Percentiles rank a stretch among this genome's conserved stretches.
Evolutionary conservation across 2,888 invertebrate genomes (phyloP).

Genomic region (Brachyopa scutellaris): DNA sequence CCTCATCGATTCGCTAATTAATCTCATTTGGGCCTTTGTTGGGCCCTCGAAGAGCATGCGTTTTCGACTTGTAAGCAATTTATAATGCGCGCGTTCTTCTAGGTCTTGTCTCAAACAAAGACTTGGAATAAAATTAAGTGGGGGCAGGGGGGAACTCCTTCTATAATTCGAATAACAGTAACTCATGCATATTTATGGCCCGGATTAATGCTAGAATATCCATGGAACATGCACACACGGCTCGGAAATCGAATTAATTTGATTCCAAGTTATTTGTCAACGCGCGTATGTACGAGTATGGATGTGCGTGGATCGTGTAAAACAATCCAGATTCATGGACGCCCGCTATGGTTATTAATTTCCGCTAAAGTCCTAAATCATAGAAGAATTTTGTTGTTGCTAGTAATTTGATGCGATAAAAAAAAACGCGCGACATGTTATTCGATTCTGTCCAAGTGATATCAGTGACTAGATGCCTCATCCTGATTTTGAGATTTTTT

Average conservation of each 20-base stretch:
- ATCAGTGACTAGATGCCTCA: conserved; percentile 2
- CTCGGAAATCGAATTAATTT: conserved; percentile 26
- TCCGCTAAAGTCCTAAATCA: conserved; percentile 19
- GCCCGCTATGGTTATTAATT: conserved; percentile 24
- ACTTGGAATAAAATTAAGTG: conserved; percentile 8
- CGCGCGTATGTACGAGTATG: no score
- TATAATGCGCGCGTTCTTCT: conserved; percentile 20
- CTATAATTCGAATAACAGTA: conserved; percentile 33
- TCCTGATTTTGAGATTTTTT: conserved; percentile 28
- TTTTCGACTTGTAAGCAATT: conserved; percentile 58
- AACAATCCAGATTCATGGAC: conserved; percentile 18
- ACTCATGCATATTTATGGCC: conserved; percentile 61
- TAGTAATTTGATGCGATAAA: conserved; percentile 21
- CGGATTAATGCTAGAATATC: conserved; percentile 42
- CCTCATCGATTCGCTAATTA: conserved; percentile 61
- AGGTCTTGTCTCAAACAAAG: neutral
- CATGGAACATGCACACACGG: neutral
- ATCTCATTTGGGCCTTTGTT: conserved; percentile 48
- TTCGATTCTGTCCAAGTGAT: conserved; percentile 11
- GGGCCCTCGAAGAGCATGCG: conserved; percentile 33
- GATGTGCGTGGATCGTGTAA: neutral
- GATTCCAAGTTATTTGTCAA: conserved; percentile 28
- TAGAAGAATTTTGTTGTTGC: conserved; percentile 11
- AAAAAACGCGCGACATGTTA: conserved; percentile 40
- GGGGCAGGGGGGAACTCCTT: no score